Percentiles rank a stretch among this genome's conserved stretches.
Conservation (phyloP, 2,888 invertebrate genomes). For the Ormyrus thymus region DNA sequence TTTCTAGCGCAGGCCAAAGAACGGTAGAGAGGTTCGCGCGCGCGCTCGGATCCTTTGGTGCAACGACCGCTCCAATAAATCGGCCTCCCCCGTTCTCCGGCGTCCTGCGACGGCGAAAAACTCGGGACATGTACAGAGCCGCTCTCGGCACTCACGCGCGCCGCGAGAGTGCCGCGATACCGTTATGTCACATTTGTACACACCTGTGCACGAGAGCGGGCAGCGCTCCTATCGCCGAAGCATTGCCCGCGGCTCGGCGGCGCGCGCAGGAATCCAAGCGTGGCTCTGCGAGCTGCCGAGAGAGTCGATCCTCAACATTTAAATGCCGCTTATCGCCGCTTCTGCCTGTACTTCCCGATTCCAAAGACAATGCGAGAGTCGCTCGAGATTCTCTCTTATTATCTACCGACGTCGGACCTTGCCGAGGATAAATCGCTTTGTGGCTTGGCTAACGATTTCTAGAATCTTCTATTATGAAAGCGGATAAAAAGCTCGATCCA, state of each 20-base stretch:
- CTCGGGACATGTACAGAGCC: not conserved
- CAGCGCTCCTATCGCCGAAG: slow-evolving; percentile 56
- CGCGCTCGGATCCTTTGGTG: slow-evolving; percentile 59
- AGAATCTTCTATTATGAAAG: too few relatives aligned
- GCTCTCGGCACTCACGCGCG: not conserved
- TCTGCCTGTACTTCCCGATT: not conserved
- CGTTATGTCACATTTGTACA: slow-evolving; percentile 74
- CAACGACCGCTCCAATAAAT: slow-evolving; percentile 75
- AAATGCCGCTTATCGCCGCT: slow-evolving; percentile 22
- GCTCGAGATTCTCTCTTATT: not conserved
- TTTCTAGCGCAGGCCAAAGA: slow-evolving; percentile 41
- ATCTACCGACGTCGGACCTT: too few relatives aligned
- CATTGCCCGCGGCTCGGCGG: not conserved
- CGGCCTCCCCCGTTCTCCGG: slow-evolving; percentile 54
- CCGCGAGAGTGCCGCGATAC: slow-evolving; percentile 61
- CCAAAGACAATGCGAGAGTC: not conserved
- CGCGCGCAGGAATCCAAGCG: slow-evolving; percentile 28
- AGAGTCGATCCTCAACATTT: slow-evolving; percentile 17
- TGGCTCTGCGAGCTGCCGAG: not conserved
- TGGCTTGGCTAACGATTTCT: too few relatives aligned
- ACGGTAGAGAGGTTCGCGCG: not conserved
- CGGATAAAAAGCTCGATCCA: too few relatives aligned
- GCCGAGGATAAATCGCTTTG: too few relatives aligned
- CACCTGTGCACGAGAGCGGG: slow-evolving; percentile 64
- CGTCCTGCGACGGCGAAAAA: slow-evolving; percentile 22